These are phyloP conservation scores for Pocillopora grandis DNA, from an alignment of 92 coral and sea anemone genomes.

Conservation along the genomic window DNA sequence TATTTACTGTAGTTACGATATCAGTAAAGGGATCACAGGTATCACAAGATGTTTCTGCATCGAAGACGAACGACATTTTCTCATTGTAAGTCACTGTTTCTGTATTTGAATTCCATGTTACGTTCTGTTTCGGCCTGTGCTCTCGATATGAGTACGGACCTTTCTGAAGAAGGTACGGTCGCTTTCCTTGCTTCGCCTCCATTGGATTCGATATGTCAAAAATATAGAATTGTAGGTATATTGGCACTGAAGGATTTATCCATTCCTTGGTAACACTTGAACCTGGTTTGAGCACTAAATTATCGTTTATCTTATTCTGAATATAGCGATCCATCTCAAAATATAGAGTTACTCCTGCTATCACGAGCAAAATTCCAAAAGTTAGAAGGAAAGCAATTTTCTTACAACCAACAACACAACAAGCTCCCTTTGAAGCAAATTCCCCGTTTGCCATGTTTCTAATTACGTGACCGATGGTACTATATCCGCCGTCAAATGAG, in stretches of 20 bases:
- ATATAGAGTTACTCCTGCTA: slow-evolving; percentile 62
- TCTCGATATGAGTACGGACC: slow-evolving; percentile 95
- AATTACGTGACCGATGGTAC: not conserved
- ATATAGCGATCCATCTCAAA: slow-evolving; percentile 67
- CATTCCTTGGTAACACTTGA: slow-evolving; percentile 72
- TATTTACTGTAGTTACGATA: slow-evolving; percentile 64
- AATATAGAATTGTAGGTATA: slow-evolving; percentile 77
- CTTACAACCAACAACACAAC: slow-evolving; percentile 74
- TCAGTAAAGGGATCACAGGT: slow-evolving; percentile 70
- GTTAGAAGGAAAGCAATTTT: slow-evolving; percentile 68
- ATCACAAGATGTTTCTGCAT: slow-evolving; percentile 71
- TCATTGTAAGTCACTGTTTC: slow-evolving; percentile 83
- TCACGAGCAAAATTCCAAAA: slow-evolving; percentile 67
- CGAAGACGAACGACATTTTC: slow-evolving; percentile 75
- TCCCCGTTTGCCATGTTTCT: not conserved
- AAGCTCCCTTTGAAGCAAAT: not conserved
- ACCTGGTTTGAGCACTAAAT: slow-evolving; percentile 72
- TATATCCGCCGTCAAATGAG: not conserved
- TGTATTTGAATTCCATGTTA: slow-evolving; percentile 68
- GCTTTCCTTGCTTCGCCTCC: slow-evolving; percentile 59
- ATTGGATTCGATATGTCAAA: slow-evolving; percentile 63
- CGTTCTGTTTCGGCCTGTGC: slow-evolving; percentile 69
- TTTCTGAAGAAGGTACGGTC: slow-evolving; percentile 65
- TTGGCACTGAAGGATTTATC: slow-evolving; percentile 74
- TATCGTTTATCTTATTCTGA: slow-evolving; percentile 65